These are phyloP conservation scores for Crypturellus tataupa DNA, from an alignment of 2,797 vertebrate genomes.

Conservation along the genomic window DNA sequence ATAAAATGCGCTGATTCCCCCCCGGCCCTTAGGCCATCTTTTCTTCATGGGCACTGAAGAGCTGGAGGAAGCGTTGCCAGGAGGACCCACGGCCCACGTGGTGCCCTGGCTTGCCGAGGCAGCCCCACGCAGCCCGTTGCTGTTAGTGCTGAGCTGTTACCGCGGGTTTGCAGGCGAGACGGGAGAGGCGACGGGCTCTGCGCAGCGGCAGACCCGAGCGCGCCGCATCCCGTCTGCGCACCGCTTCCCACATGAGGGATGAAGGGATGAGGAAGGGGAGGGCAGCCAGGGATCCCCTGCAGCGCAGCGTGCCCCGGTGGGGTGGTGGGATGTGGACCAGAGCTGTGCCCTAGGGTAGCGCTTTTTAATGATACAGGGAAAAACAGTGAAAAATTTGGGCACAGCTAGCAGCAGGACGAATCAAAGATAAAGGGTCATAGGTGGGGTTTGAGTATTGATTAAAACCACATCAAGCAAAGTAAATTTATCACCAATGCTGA, in stretches of 20 bases:
- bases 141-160: neutral
- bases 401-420: neutral
- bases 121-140: neutral
- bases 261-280: neutral
- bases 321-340: neutral
- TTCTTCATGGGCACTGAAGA: neutral
- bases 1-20: neutral
- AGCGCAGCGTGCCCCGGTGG: neutral
- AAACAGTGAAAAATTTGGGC: neutral
- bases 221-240: neutral
- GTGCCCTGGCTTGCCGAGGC: fast-evolving
- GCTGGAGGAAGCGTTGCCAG: neutral
- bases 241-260: neutral
- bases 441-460: neutral
- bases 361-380: neutral
- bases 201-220: neutral
- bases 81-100: neutral
- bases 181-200: neutral
- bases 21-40: neutral
- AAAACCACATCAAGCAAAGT: neutral
- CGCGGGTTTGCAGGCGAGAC: neutral
- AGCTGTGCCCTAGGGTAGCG: neutral
- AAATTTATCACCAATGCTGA: neutral
- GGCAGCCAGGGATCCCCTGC: neutral
- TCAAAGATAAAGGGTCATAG: neutral